These are phyloP conservation scores for Zaprionus taronus DNA, from an alignment of 1,140 invertebrate genomes.

Conservation along the genomic window DNA sequence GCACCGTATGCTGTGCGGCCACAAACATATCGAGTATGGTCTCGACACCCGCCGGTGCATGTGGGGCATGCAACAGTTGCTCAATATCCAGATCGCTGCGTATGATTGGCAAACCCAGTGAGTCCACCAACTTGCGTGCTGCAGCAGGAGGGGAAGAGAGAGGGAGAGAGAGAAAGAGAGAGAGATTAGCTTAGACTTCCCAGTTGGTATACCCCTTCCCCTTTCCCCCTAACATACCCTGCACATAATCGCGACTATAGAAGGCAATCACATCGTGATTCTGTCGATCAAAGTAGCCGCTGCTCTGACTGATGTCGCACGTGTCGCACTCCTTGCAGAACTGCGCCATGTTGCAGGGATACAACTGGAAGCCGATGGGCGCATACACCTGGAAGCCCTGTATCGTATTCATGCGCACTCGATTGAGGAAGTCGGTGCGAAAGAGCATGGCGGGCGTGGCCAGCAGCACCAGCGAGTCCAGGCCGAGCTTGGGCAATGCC, in stretches of 20 bases:
- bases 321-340: conserved; percentile 86
- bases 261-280: conserved; percentile 91
- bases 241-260: conserved; percentile 92
- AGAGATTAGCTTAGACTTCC: neutral
- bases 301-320: conserved; percentile 90
- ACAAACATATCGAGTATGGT: conserved; percentile 84
- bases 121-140: conserved; percentile 88
- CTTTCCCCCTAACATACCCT: conserved; percentile 85
- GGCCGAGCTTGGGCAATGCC: conserved; percentile 88
- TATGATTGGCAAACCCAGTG: conserved; percentile 86
- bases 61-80: conserved; percentile 70
- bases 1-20: conserved; percentile 72
- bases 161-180: neutral
- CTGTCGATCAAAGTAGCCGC: conserved; percentile 91
- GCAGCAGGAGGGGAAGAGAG: conserved; percentile 52
- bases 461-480: conserved; percentile 89
- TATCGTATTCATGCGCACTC: conserved; percentile 94
- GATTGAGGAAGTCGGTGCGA: conserved; percentile 92
- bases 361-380: conserved; percentile 92
- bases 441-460: conserved; percentile 88
- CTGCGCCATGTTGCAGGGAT: conserved; percentile 86
- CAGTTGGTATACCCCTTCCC: neutral
- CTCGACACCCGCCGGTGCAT: conserved; percentile 55
- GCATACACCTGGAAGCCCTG: conserved; percentile 91
- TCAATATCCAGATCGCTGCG: conserved; percentile 87